Conservation (phyloP, 53 echinoderm and acorn worm species). For the Echinometra lucunter region DNA sequence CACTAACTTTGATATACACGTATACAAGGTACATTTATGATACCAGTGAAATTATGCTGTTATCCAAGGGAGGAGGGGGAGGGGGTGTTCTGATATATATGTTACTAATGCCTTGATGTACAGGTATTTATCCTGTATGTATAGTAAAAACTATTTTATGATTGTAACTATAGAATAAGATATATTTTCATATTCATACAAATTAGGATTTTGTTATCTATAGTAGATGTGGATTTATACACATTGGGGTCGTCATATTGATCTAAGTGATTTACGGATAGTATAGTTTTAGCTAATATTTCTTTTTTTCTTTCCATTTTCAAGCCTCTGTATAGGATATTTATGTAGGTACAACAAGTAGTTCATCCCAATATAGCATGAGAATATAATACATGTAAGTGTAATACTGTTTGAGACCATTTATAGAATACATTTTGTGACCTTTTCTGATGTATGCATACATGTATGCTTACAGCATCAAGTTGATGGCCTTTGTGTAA, state of each 20-base stretch:
- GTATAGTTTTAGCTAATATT: background rate
- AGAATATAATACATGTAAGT: background rate
- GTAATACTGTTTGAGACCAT: background rate
- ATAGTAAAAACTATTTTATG: too few species aligned
- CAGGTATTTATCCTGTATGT: too few species aligned
- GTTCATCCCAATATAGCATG: background rate
- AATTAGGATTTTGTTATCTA: conserved; percentile 1
- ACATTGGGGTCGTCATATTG: background rate
- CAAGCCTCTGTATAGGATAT: background rate
- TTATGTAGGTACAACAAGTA: background rate
- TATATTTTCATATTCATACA: too few species aligned
- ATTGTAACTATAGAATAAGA: too few species aligned
- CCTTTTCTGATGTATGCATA: background rate
- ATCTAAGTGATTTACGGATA: too few species aligned
- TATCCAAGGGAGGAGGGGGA: background rate
- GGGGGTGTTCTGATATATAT: background rate
- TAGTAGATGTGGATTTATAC: background rate
- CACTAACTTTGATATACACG: background rate
- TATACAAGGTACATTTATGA: background rate
- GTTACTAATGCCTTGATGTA: too few species aligned
- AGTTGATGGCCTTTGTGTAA: background rate
- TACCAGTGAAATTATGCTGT: background rate
- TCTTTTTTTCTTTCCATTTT: too few species aligned
- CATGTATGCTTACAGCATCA: background rate
- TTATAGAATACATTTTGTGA: background rate